Conservation (phyloP, 2,888 invertebrate species). For the Taphrorychus bicolor region DNA sequence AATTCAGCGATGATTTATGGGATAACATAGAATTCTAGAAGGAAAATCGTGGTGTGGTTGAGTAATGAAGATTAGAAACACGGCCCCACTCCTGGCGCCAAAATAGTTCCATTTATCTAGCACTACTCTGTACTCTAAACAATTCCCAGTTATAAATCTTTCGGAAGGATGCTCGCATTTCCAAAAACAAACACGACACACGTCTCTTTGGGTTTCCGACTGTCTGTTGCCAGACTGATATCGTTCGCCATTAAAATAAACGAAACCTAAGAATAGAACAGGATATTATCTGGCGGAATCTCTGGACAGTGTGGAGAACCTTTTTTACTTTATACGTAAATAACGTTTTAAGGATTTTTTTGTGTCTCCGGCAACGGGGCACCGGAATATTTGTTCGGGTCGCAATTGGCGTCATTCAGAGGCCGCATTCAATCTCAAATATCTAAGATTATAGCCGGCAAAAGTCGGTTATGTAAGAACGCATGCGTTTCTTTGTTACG, state of each 20-base stretch:
- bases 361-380: slow-evolving; percentile 14
- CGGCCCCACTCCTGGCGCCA: too few species aligned
- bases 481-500: slow-evolving; percentile 25
- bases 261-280: not conserved
- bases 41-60: too few species aligned
- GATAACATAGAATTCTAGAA: too few species aligned
- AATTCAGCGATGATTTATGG: not conserved
- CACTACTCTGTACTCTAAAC: slow-evolving; percentile 1
- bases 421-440: slow-evolving; percentile 29
- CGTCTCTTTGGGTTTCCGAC: not conserved
- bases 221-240: not conserved
- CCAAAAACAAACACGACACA: slow-evolving; percentile 1
- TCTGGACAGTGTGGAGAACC: not conserved
- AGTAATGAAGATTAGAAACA: too few species aligned
- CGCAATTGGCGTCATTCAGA: slow-evolving; percentile 17
- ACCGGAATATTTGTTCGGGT: slow-evolving; percentile 5
- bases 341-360: not conserved
- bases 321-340: too few species aligned
- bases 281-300: not conserved
- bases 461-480: slow-evolving; percentile 34
- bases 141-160: slow-evolving; percentile 8
- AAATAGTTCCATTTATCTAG: too few species aligned
- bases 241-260: too few species aligned
- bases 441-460: slow-evolving; percentile 32
- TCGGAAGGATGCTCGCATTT: slow-evolving; percentile 6